Percentiles rank a stretch among this genome's conserved stretches.
Evolutionary conservation across 2,113 vertebrate genomes (phyloP).

Genomic region (Cettia cetti): DNA sequence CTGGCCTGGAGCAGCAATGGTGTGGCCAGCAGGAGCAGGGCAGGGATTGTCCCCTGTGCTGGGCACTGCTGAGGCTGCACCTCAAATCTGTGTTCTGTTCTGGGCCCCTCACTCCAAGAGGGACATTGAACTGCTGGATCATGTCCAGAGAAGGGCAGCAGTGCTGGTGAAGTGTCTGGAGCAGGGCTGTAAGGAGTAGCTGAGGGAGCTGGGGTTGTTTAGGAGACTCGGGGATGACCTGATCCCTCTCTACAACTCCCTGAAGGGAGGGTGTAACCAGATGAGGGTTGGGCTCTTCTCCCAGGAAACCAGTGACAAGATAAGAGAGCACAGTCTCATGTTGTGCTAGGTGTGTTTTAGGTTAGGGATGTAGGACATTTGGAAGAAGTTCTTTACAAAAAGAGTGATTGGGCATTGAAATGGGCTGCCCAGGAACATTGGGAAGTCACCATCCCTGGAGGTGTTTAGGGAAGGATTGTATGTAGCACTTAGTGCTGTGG

Average conservation of each 20-base stretch:
- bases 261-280: background rate
- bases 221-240: background rate
- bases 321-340: background rate
- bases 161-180: background rate
- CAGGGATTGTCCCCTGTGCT: background rate
- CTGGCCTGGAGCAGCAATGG: background rate
- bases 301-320: no score
- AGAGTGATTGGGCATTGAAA: background rate
- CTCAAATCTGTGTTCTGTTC: background rate
- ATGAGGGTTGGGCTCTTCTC: background rate
- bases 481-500: background rate
- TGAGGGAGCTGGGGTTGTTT: background rate
- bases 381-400: background rate
- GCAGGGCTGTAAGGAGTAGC: background rate
- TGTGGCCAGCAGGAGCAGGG: background rate
- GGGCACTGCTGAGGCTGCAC: no score
- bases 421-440: background rate
- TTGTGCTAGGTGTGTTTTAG: background rate
- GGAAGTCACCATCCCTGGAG: rapidly evolving
- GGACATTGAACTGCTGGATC: background rate
- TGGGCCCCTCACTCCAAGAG: background rate
- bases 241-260: background rate
- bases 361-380: no score
- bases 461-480: background rate
- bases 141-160: background rate